phyloP scores from a whole-genome alignment of 1,140 invertebrate species.

The Pseudachorutes palmiensis region DNA sequence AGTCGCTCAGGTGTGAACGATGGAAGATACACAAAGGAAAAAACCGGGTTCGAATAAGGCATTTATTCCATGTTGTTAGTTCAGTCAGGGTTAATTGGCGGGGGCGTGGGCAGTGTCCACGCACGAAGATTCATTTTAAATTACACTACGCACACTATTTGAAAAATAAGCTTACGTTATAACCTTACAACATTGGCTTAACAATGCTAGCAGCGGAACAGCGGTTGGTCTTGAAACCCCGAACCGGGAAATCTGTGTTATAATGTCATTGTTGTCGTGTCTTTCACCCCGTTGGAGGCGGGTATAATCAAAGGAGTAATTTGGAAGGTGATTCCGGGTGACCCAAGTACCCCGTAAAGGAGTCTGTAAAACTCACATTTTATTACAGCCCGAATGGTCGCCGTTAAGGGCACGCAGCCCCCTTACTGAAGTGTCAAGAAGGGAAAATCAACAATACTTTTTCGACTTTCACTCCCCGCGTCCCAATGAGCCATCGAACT shows the following conservation, averaged over 20 bases:
- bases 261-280: no score
- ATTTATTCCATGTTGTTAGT: background rate
- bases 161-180: no score
- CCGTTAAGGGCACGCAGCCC: background rate
- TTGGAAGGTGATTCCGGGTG: constrained; percentile 26
- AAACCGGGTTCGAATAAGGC: background rate
- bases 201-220: no score
- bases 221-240: no score
- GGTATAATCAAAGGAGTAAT: constrained; percentile 27
- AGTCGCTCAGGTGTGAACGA: background rate
- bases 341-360: constrained; percentile 24
- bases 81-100: background rate
- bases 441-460: constrained; percentile 10
- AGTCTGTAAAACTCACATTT: constrained; percentile 19
- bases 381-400: background rate
- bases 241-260: no score
- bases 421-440: constrained; percentile 9
- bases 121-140: background rate
- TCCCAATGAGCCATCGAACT: constrained; percentile 25
- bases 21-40: background rate
- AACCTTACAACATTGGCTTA: no score
- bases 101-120: background rate
- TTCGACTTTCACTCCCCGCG: background rate
- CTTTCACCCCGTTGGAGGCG: no score
- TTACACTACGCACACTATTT: no score